Evolutionary conservation across 2,113 vertebrate species (phyloP).

Genomic region (Columba janthina): DNA sequence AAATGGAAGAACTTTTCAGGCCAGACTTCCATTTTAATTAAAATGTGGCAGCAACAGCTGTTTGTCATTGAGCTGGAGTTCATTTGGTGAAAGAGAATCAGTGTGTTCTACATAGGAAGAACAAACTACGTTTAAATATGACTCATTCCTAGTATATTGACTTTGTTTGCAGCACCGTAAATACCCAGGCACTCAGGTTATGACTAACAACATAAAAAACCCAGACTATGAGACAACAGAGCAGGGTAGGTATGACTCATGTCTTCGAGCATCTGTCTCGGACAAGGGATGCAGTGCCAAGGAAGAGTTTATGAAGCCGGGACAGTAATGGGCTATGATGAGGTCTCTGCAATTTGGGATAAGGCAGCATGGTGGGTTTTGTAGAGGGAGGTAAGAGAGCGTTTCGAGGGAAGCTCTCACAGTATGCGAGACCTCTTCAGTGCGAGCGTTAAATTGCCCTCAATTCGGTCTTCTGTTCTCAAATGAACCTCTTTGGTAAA

Average conservation of each 20-base stretch:
- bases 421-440: background rate
- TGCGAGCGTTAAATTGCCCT: background rate
- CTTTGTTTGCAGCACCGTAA: background rate
- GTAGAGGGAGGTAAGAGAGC: background rate
- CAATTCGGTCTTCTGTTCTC: background rate
- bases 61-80: background rate
- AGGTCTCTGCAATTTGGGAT: background rate
- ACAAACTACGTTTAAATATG: background rate
- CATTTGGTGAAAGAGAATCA: background rate
- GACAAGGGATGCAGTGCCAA: background rate
- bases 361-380: background rate
- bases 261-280: background rate
- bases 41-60: background rate
- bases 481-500: background rate
- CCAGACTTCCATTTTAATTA: background rate
- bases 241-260: background rate
- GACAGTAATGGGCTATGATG: background rate
- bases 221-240: background rate
- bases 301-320: background rate
- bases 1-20: background rate
- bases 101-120: background rate
- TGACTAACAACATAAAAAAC: background rate
- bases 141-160: background rate
- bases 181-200: background rate
- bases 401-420: background rate